A percentile compares a stretch with the other conserved stretches of the same genome.
These are phyloP conservation scores for Scomber scombrus DNA, from an alignment of 2,113 vertebrate species.

Conservation along the genomic window DNA sequence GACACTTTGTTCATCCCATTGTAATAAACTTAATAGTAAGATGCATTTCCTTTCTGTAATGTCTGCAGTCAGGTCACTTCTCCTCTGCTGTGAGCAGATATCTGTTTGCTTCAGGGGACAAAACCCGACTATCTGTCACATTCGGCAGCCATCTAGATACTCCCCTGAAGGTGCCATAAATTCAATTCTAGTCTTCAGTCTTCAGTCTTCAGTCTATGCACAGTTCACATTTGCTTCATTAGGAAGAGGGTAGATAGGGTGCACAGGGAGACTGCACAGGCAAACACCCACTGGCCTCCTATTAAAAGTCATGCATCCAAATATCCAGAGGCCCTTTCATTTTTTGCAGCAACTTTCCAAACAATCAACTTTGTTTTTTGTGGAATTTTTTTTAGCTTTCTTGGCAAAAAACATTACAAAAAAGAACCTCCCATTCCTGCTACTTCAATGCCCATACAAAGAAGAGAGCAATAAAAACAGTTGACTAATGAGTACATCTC, in stretches of 20 bases:
- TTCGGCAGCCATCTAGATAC: conserved; percentile 66
- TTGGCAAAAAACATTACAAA: conserved; percentile 12
- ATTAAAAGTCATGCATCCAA: conserved; percentile 56
- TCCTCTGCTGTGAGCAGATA: conserved; percentile 56
- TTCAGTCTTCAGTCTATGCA: conserved; percentile 34
- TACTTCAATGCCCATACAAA: background rate
- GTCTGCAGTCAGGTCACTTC: conserved; percentile 48
- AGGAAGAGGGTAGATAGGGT: conserved; percentile 30
- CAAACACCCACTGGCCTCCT: conserved; percentile 55
- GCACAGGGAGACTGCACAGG: background rate
- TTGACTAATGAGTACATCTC: conserved; percentile 46
- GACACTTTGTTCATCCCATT: conserved; percentile 47
- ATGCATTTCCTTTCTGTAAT: conserved; percentile 55
- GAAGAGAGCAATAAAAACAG: conserved; percentile 39
- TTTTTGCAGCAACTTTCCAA: conserved; percentile 23
- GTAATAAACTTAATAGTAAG: conserved; percentile 46
- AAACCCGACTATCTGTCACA: conserved; percentile 62
- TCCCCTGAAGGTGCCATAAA: conserved; percentile 49
- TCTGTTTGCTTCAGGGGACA: conserved; percentile 65
- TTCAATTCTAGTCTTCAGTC: conserved; percentile 56
- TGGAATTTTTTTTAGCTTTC: background rate
- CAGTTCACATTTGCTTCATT: conserved; percentile 56
- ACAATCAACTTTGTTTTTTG: background rate
- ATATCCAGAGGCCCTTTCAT: conserved; percentile 51
- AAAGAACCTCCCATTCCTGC: conserved; percentile 10